Base-by-base conservation (phyloP, 2,888 invertebrate genomes). In the Pecten maximus region DNA sequence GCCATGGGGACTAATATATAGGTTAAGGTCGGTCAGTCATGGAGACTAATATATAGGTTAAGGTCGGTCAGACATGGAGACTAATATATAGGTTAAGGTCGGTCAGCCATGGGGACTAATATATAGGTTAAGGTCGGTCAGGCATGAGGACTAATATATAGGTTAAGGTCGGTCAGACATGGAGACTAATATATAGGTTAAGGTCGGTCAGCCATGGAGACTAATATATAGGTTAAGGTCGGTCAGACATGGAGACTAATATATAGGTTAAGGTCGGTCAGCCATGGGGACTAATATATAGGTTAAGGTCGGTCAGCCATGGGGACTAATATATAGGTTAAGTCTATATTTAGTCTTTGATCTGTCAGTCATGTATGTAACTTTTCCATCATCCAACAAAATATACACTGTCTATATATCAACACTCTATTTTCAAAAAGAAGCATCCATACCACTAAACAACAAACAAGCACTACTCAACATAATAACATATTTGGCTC, bases 401-500 rank as follows among this genome's bases (percentile, higher is more conserved):
- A 6, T 8, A 28, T 35, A 74, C 15, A 19, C 74, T 35, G 74
- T 74, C 28, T 23, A 74, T 35, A 35, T 15, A 74, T 28, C 35
- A 74, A 74, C 74, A 74, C 35, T 74, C 74, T 15, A 35, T 35
- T 74, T n/a, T 28, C 28, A 74, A 35, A 54, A 54, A 74, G 8
- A 74, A 74, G 74, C 74, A 74, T 74, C 28, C 74, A 35, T 74
- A 74, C 74, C 23, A 74, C 74, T 74, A 23, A 74, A 74, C 74
- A 74, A 74, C 74, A 74, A 74, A 28, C 74, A 28, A 74, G 74
- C 74, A 74, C 74, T 74, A 74, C 6, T 74, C 28, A 74, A 74
- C 74, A 74, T 74, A 74, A 60, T 35, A 3, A 74, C 74, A 74
- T 35, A 74, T 74, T 74, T 35, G 35, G 74, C 74, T 74, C 10